Conservation (phyloP, 1,140 invertebrate genomes). For the Panulirus ornatus region DNA sequence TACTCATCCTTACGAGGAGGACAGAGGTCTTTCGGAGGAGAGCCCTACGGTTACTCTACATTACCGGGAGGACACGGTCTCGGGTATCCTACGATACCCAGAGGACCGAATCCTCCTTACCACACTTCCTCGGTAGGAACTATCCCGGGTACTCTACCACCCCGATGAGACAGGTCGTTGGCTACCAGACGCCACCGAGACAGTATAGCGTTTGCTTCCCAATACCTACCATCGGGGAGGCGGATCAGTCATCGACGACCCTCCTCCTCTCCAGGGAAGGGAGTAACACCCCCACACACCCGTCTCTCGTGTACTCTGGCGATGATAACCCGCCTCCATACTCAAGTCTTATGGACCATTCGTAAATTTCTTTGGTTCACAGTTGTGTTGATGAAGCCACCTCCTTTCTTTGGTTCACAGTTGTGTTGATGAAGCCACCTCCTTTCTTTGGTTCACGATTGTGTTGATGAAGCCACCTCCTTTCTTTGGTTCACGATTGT, state of each 20-base stretch:
- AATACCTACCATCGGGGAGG: not conserved
- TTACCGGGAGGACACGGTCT: not conserved
- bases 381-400: too few relatives aligned
- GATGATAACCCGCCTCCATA: not conserved
- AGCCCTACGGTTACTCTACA: not conserved
- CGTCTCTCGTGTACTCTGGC: too few relatives aligned
- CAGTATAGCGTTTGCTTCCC: too few relatives aligned
- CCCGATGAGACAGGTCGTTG: too few relatives aligned
- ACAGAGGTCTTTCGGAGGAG: not conserved
- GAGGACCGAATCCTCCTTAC: not conserved
- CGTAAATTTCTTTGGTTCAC: too few relatives aligned
- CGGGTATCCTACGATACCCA: not conserved
- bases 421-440: too few relatives aligned
- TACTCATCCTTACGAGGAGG: not conserved
- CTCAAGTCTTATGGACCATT: not conserved
- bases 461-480: too few relatives aligned
- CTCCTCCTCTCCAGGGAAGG: not conserved
- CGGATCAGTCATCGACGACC: not conserved
- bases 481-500: too few relatives aligned
- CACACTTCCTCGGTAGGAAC: too few relatives aligned
- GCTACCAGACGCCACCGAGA: not conserved
- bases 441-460: too few relatives aligned
- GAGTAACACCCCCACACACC: not conserved
- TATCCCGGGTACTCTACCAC: too few relatives aligned
- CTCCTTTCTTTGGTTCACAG: too few relatives aligned